Evolutionary conservation across 1,140 invertebrate genomes (phyloP).

Genomic region (Heliconius congener): DNA sequence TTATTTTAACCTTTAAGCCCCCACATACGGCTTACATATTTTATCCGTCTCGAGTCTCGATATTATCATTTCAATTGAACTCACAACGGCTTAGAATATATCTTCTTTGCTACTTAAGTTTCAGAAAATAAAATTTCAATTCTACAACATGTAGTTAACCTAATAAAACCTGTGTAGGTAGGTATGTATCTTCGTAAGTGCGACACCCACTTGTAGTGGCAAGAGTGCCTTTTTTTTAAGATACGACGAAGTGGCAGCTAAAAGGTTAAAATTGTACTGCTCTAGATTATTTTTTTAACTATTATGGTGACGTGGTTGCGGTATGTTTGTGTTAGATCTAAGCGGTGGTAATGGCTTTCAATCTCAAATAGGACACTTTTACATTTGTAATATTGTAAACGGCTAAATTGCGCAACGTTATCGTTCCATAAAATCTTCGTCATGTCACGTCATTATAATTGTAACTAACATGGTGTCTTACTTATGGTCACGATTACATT

Average conservation of each 20-base stretch:
- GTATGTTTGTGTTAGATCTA: neutral
- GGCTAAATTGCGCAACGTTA: neutral
- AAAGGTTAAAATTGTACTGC: neutral
- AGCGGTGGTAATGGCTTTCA: neutral
- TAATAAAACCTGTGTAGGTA: neutral
- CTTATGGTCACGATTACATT: conserved; percentile 5
- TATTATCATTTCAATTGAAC: neutral
- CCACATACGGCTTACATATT: neutral
- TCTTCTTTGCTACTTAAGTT: neutral
- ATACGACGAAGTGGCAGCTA: neutral
- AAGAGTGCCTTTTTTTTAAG: neutral
- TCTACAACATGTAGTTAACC: neutral
- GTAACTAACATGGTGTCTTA: neutral
- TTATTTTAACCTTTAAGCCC: conserved; percentile 1
- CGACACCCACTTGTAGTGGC: neutral
- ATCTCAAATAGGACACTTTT: neutral
- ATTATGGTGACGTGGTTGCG: neutral
- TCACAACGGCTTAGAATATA: neutral
- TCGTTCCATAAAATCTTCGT: neutral
- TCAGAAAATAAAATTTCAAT: neutral
- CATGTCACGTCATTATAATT: neutral
- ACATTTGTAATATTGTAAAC: neutral
- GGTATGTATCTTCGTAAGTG: neutral
- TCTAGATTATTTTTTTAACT: neutral
- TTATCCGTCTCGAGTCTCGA: neutral